phyloP scores from a whole-genome alignment of 2,888 invertebrate species.

The Stenotaenia linearis region DNA sequence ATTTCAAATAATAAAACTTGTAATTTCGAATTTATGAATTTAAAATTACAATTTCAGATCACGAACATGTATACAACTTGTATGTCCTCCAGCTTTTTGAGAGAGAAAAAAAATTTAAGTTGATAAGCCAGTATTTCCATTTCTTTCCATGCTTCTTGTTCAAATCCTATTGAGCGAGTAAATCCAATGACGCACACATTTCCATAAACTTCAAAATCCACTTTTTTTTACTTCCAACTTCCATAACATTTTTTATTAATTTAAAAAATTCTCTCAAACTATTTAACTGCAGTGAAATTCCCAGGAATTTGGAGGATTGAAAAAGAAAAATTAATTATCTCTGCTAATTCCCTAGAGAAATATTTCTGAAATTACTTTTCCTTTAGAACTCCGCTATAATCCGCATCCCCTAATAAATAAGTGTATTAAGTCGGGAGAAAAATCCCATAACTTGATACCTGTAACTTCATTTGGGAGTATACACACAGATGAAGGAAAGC shows the following conservation, averaged over 20 bases:
- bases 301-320: not conserved
- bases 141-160: conserved; percentile 21
- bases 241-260: not conserved
- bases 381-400: not conserved
- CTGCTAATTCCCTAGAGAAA: not conserved
- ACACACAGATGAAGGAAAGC: not conserved
- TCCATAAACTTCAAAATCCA: not conserved
- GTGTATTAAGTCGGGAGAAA: not conserved
- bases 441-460: not conserved
- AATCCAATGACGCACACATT: not conserved
- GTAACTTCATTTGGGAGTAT: not conserved
- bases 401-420: not conserved
- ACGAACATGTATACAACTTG: not conserved
- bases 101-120: not conserved
- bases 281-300: too few species aligned
- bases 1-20: not conserved
- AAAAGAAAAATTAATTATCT: not conserved
- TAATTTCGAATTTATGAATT: not conserved
- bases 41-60: not conserved
- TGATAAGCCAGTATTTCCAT: conserved; percentile 26
- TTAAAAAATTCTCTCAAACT: not conserved
- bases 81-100: not conserved
- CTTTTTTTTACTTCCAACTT: not conserved
- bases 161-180: not conserved
- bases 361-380: not conserved